A percentile compares a stretch with the other conserved stretches of the same genome.
Conservation (phyloP, 2,797 vertebrate species). For the Xiphophorus birchmanni region DNA sequence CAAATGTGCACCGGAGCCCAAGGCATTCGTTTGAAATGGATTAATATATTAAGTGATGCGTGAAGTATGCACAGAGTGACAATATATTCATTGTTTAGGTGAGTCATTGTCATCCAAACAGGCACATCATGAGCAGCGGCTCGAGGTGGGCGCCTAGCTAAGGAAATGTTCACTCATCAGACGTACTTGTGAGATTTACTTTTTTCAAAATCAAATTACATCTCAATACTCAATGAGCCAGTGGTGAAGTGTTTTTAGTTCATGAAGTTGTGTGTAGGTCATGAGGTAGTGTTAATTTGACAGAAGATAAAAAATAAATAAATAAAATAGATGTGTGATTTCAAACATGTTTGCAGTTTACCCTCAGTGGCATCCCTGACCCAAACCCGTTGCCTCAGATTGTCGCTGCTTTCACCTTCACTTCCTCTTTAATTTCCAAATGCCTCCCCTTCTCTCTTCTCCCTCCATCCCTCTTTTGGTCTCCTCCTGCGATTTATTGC, state of each 20-base stretch:
- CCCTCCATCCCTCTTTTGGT: slow-evolving; percentile 45
- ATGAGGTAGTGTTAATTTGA: slow-evolving; percentile 1
- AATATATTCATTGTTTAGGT: slow-evolving; percentile 61
- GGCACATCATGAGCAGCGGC: slow-evolving; percentile 33
- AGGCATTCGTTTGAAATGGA: slow-evolving; percentile 61
- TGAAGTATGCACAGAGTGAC: slow-evolving; percentile 72
- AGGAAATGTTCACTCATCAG: slow-evolving; percentile 31
- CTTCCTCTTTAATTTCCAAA: slow-evolving; percentile 57
- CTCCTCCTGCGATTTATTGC: slow-evolving; percentile 89
- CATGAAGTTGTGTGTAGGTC: slow-evolving; percentile 1
- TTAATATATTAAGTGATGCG: slow-evolving; percentile 64
- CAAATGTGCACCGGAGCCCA: slow-evolving; percentile 52
- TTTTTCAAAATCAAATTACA: slow-evolving; percentile 16
- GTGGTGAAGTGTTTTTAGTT: slow-evolving; percentile 37
- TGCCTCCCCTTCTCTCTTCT: slow-evolving; percentile 29
- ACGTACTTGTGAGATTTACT: slow-evolving; percentile 4
- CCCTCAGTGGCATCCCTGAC: slow-evolving; percentile 33
- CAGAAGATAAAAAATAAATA: not conserved
- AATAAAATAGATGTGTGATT: not conserved
- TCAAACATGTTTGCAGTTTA: slow-evolving; percentile 2
- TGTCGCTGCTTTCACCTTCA: slow-evolving; percentile 44
- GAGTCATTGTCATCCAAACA: slow-evolving; percentile 55
- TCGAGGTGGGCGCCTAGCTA: slow-evolving; percentile 24
- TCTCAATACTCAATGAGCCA: slow-evolving; percentile 14
- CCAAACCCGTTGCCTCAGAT: slow-evolving; percentile 42